Evolutionary conservation across 2,113 vertebrate genomes (phyloP).

Genomic region (Prolemur simus): DNA sequence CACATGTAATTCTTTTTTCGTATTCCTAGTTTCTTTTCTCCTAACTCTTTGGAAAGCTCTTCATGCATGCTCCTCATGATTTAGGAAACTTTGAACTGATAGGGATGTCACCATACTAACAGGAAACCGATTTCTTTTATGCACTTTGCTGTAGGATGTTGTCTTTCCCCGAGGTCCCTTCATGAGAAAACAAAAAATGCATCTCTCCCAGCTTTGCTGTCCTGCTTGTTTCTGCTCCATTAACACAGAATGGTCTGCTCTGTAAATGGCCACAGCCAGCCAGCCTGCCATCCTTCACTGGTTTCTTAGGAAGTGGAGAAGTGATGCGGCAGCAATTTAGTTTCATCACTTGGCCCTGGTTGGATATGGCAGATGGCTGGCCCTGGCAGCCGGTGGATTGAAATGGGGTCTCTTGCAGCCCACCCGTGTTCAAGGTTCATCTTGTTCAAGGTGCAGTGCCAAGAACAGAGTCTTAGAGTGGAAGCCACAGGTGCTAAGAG

Average conservation of each 20-base stretch:
- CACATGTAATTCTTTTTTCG: not conserved
- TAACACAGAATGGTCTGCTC: not conserved
- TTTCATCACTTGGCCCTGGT: not conserved
- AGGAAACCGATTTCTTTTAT: not conserved
- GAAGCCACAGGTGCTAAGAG: not conserved
- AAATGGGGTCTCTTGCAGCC: not conserved
- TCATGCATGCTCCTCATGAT: not conserved
- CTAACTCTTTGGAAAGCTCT: not conserved
- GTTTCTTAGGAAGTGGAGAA: not conserved
- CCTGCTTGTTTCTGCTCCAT: not conserved
- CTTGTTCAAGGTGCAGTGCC: not conserved
- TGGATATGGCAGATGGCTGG: constrained; percentile 35
- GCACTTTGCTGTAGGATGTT: not conserved
- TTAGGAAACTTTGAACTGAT: not conserved
- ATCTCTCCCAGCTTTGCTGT: not conserved
- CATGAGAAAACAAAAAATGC: not conserved
- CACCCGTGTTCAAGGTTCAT: not conserved
- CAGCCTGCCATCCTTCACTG: not conserved
- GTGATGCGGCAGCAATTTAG: not conserved
- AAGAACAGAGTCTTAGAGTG: not conserved
- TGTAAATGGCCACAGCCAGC: not conserved
- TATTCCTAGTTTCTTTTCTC: not conserved
- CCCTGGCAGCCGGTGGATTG: not conserved
- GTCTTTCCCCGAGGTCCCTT: not conserved
- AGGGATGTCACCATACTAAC: not conserved